These are phyloP conservation scores for Sanderia malayensis DNA, from an alignment of 30 jellyfish, hydroid and myxozoan species.

Conservation along the genomic window DNA sequence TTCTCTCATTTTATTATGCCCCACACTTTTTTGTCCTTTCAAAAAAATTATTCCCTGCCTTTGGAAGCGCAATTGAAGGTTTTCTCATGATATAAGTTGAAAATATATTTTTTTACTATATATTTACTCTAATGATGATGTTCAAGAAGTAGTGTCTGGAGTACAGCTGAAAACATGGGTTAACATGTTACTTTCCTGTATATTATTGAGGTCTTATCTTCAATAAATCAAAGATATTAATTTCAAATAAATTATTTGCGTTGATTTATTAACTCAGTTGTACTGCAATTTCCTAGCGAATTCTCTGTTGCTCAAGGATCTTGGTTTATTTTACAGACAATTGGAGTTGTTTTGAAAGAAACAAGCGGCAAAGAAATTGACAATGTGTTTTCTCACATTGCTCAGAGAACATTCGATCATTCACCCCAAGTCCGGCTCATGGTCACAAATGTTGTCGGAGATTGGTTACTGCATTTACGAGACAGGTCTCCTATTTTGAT, in stretches of 20 bases:
- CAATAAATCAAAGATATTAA: background rate
- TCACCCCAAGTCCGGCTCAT: slow-evolving; percentile 69
- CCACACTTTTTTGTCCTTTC: background rate
- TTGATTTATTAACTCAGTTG: background rate
- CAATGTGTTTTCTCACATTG: slow-evolving; percentile 81
- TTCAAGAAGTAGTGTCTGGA: background rate
- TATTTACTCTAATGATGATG: background rate
- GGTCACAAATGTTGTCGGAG: slow-evolving; percentile 75
- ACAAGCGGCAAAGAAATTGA: slow-evolving; percentile 87
- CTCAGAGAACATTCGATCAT: slow-evolving; percentile 89
- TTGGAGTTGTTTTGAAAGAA: slow-evolving; percentile 56
- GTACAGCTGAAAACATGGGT: background rate
- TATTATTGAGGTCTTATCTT: background rate
- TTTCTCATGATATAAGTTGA: background rate
- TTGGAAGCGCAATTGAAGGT: background rate
- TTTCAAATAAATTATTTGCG: background rate
- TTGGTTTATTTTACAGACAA: slow-evolving; percentile 39
- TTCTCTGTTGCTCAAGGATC: background rate
- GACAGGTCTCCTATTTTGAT: slow-evolving; percentile 61
- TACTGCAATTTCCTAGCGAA: background rate
- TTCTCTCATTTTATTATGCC: no score
- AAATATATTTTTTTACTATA: no score
- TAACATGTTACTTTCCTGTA: no score
- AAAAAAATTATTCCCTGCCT: background rate
- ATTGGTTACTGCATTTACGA: slow-evolving; percentile 72